Percentiles rank a stretch among this genome's conserved stretches.
These are phyloP conservation scores for Gadus chalcogrammus DNA, from an alignment of 2,113 vertebrate genomes.

Conservation along the genomic window DNA sequence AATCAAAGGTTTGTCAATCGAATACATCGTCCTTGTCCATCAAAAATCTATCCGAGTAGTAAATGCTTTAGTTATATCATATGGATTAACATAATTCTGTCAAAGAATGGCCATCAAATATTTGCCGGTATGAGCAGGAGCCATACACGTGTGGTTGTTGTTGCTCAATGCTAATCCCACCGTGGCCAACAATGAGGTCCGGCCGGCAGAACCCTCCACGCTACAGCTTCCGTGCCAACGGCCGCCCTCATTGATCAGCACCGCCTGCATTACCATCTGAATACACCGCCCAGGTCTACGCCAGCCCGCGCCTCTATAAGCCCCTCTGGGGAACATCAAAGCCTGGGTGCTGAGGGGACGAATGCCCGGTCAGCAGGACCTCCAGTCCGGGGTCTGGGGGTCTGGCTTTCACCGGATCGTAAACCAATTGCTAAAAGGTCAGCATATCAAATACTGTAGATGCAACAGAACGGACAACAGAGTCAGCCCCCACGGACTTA, in stretches of 20 bases:
- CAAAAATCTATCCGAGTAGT: too few species aligned
- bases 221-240: too few species aligned
- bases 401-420: conserved; percentile 21
- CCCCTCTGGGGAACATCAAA: background rate
- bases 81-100: too few species aligned
- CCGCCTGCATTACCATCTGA: background rate
- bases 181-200: too few species aligned
- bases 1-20: too few species aligned
- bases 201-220: too few species aligned
- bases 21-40: too few species aligned
- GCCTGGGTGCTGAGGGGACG: background rate
- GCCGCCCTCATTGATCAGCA: background rate
- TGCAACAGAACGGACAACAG: conserved; percentile 20
- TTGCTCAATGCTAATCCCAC: too few species aligned
- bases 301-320: background rate
- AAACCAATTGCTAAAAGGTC: conserved; percentile 28
- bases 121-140: background rate
- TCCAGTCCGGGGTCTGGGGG: background rate
- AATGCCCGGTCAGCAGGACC: conserved; percentile 2
- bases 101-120: background rate
- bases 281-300: conserved; percentile 1
- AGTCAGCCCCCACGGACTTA: too few species aligned
- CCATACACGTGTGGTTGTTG: too few species aligned
- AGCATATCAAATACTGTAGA: conserved; percentile 53
- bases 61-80: too few species aligned